These are phyloP conservation scores for Labeo catla DNA, from an alignment of 2,113 vertebrate genomes.

Conservation along the genomic window DNA sequence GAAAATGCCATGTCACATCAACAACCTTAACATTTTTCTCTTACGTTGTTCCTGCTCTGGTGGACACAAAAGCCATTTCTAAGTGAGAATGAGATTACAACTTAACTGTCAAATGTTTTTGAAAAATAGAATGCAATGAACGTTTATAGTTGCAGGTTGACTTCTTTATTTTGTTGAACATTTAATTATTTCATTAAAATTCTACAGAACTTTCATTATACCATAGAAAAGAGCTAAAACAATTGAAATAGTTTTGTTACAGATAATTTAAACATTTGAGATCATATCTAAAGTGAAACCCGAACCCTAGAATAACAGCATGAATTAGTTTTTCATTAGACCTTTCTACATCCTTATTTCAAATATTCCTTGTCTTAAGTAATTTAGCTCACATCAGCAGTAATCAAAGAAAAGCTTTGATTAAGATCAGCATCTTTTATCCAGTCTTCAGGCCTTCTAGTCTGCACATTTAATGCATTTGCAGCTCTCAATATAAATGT, in stretches of 20 bases:
- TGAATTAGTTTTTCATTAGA: not conserved
- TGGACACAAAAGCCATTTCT: not conserved
- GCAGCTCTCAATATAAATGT: constrained; percentile 72
- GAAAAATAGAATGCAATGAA: not conserved
- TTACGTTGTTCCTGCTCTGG: not conserved
- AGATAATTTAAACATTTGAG: not conserved
- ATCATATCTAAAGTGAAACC: not conserved
- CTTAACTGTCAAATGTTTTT: no score
- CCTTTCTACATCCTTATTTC: not conserved
- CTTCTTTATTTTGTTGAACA: constrained; percentile 16
- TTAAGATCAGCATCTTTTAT: no score
- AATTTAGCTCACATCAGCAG: no score
- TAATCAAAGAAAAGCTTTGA: no score
- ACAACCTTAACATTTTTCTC: no score
- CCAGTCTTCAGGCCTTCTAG: not conserved
- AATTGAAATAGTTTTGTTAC: not conserved
- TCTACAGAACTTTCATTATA: not conserved
- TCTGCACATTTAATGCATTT: constrained; percentile 69
- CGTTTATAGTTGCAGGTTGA: not conserved
- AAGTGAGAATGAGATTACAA: not conserved
- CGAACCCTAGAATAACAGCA: not conserved
- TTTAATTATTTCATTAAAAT: not conserved
- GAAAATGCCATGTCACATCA: no score
- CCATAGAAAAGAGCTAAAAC: not conserved
- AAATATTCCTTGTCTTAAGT: no score